A percentile compares a stretch with the other conserved stretches of the same genome.
These are phyloP conservation scores for Sinocyclocheilus maitianheensis DNA, from an alignment of 2,113 vertebrate species.

Conservation along the genomic window DNA sequence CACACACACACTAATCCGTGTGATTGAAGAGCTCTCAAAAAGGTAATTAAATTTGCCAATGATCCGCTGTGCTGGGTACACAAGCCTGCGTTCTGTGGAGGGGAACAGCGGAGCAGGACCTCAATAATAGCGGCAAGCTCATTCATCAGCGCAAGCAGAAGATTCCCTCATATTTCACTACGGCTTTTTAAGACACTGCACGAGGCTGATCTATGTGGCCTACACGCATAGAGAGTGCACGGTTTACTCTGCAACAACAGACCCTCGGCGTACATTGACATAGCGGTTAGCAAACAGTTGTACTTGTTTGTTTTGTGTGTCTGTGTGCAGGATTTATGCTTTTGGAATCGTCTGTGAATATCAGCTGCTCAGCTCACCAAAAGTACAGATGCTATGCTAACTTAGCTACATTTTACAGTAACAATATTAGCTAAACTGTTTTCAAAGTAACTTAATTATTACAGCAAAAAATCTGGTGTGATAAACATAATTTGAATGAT, in stretches of 20 bases:
- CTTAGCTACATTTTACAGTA: neutral
- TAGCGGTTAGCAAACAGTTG: neutral
- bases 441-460: neutral
- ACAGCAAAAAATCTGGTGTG: neutral
- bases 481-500: too few relatives aligned
- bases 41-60: constrained; percentile 78
- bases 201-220: constrained; percentile 32
- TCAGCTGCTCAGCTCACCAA: neutral
- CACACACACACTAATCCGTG: constrained; percentile 67
- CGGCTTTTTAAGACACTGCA: constrained; percentile 57
- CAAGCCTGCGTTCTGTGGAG: constrained; percentile 59
- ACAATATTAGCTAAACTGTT: neutral
- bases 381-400: neutral
- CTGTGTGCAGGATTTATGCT: neutral
- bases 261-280: constrained; percentile 7
- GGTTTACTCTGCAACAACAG: constrained; percentile 20
- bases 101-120: constrained; percentile 64
- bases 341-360: neutral
- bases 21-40: constrained; percentile 78
- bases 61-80: constrained; percentile 69
- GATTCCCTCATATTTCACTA: constrained; percentile 68
- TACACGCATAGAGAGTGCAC: neutral
- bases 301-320: constrained; percentile 7
- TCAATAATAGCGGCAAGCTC: constrained; percentile 59
- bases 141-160: constrained; percentile 36